phyloP scores from a whole-genome alignment of 2,113 vertebrate genomes.

The Myotis davidii region DNA sequence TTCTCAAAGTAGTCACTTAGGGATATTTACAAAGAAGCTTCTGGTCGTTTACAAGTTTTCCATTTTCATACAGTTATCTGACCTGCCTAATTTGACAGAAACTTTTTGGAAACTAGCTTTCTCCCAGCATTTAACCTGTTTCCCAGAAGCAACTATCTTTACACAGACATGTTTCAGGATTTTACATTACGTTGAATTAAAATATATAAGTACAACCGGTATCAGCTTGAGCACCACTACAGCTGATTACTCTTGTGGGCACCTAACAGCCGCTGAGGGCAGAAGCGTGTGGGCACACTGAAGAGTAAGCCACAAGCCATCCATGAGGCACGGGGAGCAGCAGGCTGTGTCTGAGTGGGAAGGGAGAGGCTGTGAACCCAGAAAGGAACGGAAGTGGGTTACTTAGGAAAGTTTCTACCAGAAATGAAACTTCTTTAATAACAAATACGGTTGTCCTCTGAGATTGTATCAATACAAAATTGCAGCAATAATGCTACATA shows the following conservation, averaged over 20 bases:
- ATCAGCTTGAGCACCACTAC: neutral
- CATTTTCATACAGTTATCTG: neutral
- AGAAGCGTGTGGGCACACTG: neutral
- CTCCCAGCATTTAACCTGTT: neutral
- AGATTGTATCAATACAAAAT: neutral
- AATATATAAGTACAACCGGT: neutral
- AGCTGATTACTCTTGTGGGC: neutral
- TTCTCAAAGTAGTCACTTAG: neutral
- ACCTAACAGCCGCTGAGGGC: neutral
- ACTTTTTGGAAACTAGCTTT: neutral
- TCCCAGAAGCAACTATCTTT: neutral
- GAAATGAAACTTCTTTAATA: neutral
- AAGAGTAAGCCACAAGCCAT: neutral
- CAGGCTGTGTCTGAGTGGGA: neutral
- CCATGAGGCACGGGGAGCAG: neutral
- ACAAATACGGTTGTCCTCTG: neutral
- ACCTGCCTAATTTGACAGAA: neutral
- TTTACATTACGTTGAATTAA: constrained; percentile 16
- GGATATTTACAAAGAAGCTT: neutral
- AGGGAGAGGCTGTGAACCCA: neutral
- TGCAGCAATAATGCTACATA: neutral
- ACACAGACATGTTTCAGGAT: neutral
- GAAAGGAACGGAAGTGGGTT: neutral
- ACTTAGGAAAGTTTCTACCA: neutral
- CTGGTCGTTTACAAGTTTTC: neutral